Percentiles rank a stretch among this genome's conserved stretches.
Conservation (phyloP, 2,888 invertebrate genomes). For the Nemotelus nigrinus region DNA sequence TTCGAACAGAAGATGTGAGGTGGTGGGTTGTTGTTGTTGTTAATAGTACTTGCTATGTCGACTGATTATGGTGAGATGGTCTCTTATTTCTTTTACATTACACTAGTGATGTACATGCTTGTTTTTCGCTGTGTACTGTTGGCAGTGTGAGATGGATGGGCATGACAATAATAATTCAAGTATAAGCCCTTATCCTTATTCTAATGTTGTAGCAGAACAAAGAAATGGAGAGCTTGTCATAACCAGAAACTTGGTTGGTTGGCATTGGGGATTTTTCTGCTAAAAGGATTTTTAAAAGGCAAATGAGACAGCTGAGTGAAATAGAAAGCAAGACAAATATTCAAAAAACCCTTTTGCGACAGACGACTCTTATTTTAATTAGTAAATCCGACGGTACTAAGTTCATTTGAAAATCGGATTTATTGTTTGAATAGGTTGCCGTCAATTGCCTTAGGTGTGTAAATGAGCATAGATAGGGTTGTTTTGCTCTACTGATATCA, state of each 20-base stretch:
- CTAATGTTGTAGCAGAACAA: constrained; percentile 41
- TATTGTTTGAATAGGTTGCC: background rate
- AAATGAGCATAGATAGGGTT: too few relatives aligned
- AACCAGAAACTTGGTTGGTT: constrained; percentile 48
- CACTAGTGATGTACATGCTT: background rate
- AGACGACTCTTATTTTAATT: constrained; percentile 40
- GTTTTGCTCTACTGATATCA: too few relatives aligned
- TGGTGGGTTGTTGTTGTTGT: constrained; percentile 29
- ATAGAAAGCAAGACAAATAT: constrained; percentile 25
- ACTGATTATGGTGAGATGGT: background rate
- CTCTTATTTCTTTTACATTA: background rate
- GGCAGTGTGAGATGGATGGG: constrained; percentile 8
- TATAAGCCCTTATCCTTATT: constrained; percentile 43
- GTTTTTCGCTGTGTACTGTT: background rate
- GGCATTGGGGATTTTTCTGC: constrained; percentile 48
- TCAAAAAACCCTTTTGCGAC: constrained; percentile 19
- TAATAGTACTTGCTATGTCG: background rate
- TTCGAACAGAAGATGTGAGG: constrained; percentile 7
- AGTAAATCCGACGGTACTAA: background rate
- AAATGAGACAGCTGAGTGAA: constrained; percentile 37
- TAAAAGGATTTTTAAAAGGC: constrained; percentile 44
- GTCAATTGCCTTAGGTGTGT: too few relatives aligned
- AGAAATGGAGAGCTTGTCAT: constrained; percentile 47
- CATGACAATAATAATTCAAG: constrained; percentile 37
- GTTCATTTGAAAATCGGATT: background rate